Percentiles rank a stretch among this genome's conserved stretches.
phyloP scores from a whole-genome alignment of 2,888 invertebrate genomes.

The Clitarchus hookeri region DNA sequence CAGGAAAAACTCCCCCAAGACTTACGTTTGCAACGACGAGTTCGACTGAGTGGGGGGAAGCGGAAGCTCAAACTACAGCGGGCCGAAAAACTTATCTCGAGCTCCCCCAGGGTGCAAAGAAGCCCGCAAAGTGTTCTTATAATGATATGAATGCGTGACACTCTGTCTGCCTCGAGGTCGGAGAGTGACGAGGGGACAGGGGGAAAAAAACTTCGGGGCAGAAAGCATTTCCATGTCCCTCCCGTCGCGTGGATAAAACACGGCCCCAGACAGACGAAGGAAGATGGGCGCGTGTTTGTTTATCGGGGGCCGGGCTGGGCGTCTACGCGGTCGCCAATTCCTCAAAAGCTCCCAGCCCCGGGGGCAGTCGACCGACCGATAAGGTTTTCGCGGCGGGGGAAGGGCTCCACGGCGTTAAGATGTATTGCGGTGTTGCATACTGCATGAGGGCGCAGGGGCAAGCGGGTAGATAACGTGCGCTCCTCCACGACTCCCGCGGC shows the following conservation, averaged over 20 bases:
- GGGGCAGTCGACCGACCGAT: background rate
- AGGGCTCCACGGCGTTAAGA: background rate
- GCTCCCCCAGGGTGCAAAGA: background rate
- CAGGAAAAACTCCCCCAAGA: too few relatives aligned
- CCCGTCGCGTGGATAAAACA: background rate
- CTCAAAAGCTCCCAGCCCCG: background rate
- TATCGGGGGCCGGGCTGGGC: background rate
- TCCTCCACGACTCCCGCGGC: background rate
- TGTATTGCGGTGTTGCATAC: slow-evolving; percentile 4
- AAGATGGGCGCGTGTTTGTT: background rate
- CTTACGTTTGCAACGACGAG: too few relatives aligned
- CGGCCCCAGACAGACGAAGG: background rate
- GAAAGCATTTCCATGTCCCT: background rate
- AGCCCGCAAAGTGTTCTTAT: background rate
- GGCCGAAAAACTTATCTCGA: too few relatives aligned
- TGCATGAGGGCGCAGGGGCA: background rate
- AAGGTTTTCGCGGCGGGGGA: background rate
- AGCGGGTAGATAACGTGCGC: background rate
- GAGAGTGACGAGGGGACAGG: background rate
- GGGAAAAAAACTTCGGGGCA: background rate
- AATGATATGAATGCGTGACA: background rate
- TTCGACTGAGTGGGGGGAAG: too few relatives aligned
- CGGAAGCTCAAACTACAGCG: too few relatives aligned
- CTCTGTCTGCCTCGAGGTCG: too few relatives aligned
- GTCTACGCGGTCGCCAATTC: background rate